These are phyloP conservation scores for Microcebus griseorufus DNA, from an alignment of 2,113 vertebrate species.

Conservation along the genomic window DNA sequence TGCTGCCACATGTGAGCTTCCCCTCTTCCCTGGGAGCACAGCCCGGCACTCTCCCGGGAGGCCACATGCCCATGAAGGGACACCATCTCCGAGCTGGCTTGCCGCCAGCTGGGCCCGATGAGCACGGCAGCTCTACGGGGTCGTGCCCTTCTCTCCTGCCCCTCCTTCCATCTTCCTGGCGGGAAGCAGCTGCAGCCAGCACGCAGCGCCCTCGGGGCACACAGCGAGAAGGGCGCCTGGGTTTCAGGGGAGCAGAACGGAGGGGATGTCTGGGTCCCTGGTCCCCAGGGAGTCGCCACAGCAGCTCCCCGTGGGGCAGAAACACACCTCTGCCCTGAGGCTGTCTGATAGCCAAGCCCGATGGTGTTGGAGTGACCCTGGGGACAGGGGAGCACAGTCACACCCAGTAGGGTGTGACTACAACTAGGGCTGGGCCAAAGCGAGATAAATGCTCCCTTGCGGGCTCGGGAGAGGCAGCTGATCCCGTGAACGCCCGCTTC, in stretches of 20 bases:
- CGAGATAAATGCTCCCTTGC: background rate
- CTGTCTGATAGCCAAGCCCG: background rate
- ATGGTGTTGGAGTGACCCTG: background rate
- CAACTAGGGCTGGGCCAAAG: background rate
- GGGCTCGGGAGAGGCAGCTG: background rate
- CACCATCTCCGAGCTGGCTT: background rate
- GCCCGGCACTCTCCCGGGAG: no score
- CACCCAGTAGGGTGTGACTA: background rate
- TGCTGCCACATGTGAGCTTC: fast-evolving
- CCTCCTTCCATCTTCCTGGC: background rate
- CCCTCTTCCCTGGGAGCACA: background rate
- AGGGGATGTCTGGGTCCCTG: no score
- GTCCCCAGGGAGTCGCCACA: fast-evolving
- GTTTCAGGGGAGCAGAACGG: background rate
- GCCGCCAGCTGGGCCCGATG: fast-evolving
- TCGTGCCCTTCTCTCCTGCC: no score
- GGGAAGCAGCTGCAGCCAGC: background rate
- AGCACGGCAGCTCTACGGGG: fast-evolving
- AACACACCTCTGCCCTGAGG: background rate
- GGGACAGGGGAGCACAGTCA: background rate
- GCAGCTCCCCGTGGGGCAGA: no score
- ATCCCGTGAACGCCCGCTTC: background rate
- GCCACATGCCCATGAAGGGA: no score
- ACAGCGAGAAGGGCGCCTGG: background rate
- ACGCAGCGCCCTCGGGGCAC: fast-evolving